A percentile compares a stretch with the other conserved stretches of the same genome.
Conservation (phyloP, 2,888 invertebrate genomes). For the Osmoderma eremita region DNA sequence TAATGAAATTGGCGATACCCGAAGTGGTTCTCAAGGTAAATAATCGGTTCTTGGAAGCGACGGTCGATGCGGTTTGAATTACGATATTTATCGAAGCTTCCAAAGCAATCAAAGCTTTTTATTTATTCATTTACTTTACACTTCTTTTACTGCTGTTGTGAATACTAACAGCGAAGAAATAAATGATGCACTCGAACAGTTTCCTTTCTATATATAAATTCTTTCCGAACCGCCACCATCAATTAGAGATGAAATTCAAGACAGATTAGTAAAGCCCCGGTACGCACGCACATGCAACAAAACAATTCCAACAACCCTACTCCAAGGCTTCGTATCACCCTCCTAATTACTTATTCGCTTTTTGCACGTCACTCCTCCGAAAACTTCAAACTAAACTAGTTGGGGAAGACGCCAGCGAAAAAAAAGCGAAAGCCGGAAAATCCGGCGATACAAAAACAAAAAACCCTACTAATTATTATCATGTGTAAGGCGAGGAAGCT, state of each 20-base stretch:
- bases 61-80: no score
- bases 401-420: not conserved
- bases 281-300: not conserved
- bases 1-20: not conserved
- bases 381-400: not conserved
- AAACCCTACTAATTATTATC: slow-evolving; percentile 43
- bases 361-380: slow-evolving; percentile 7
- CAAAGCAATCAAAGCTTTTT: not conserved
- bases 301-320: slow-evolving; percentile 31
- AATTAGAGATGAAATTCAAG: not conserved
- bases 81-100: no score
- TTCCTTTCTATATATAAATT: not conserved
- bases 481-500: slow-evolving; percentile 42
- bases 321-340: slow-evolving; percentile 15
- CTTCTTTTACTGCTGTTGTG: not conserved
- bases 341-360: slow-evolving; percentile 34
- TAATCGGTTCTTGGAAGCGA: not conserved
- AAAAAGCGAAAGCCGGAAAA: not conserved
- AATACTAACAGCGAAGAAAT: not conserved
- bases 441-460: slow-evolving; percentile 17
- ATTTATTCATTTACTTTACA: not conserved
- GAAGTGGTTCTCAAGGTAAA: slow-evolving; percentile 3
- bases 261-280: not conserved
- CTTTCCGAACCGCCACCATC: not conserved
- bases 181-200: no score